A percentile compares a stretch with the other conserved stretches of the same genome.
Evolutionary conservation across 2,888 invertebrate genomes (phyloP).

Genomic region (Eilema depressum): DNA sequence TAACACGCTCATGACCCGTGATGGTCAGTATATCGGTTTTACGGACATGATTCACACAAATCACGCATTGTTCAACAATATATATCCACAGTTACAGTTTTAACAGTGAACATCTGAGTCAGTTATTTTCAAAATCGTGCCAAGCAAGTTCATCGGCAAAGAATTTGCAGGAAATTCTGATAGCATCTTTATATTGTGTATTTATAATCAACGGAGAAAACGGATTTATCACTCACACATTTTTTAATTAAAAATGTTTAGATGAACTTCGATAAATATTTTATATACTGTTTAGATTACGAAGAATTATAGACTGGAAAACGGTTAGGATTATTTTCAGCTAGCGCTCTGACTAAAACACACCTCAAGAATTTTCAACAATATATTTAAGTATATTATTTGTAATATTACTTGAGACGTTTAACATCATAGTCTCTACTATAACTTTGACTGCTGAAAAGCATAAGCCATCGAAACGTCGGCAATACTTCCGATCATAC

Average conservation of each 20-base stretch:
- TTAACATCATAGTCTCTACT: no score
- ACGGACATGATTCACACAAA: not conserved
- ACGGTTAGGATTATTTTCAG: not conserved
- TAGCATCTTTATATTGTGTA: not conserved
- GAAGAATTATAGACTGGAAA: not conserved
- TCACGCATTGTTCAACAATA: not conserved
- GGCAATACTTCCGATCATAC: no score
- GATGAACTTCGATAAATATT: conserved; percentile 19
- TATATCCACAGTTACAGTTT: conserved; percentile 1
- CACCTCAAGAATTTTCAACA: not conserved
- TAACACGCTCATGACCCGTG: not conserved
- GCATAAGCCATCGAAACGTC: no score
- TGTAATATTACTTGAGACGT: no score
- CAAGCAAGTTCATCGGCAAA: conserved; percentile 9
- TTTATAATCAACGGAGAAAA: conserved; percentile 20
- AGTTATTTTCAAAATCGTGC: conserved; percentile 7
- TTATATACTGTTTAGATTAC: not conserved
- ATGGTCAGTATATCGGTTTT: not conserved
- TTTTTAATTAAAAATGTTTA: conserved; percentile 41
- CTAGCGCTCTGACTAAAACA: no score
- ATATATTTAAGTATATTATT: no score
- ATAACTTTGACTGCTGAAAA: no score
- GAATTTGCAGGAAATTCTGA: conserved; percentile 7
- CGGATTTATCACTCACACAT: conserved; percentile 22
- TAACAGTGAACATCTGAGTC: conserved; percentile 9